Evolutionary conservation across 2,113 vertebrate species (phyloP), one percentile per base, ranked within the genome.

Genomic region (Cyprinodon variegatus): DNA sequence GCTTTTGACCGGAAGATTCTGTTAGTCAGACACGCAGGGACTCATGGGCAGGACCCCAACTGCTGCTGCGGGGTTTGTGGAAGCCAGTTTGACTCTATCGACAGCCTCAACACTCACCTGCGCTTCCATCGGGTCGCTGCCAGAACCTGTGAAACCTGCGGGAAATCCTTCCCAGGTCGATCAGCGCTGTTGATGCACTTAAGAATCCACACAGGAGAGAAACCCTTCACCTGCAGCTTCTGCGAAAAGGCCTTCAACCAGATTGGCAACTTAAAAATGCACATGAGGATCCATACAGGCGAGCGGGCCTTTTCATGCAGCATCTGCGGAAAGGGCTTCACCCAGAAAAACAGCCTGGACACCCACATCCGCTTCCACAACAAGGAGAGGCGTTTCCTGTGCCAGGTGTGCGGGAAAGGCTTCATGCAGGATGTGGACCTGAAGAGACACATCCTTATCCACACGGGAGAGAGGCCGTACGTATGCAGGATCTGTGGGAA

Each of bases 191-290:
- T 91, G 87, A 78, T 93, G 93, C 59, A 91, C 90, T 29, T 85
- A 76, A 80, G 86, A 72, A 78, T 91, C 13, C 92, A 92, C 78
- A 83, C 85, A 0, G 90, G 86, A 0, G 88, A 85, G 81, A 89
- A 88, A 63, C 90, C 88, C 0, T 89, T 74, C 75, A 63, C 2
- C 61, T 96, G 95, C 72, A 85, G 83, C 2, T 88, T 91, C 53
- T 96, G 95, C 0, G 94, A 94, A 11, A 96, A 95, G 77, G 81
- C 89, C 45, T 96, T 96, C 84, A 92, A 92, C 9, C 93, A 95
- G 78, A 84, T 91, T 3, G 94, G 94, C 0, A 94, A 95, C 67
- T 89, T 96, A 45, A 94, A 93, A 8, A 94, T 94, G 0, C 95
- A 96, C 46, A 81, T 93, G 83, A 93, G 93, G 68, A 95, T 95